Conservation (phyloP, 2,888 invertebrate species). For the Taenaris catops region DNA sequence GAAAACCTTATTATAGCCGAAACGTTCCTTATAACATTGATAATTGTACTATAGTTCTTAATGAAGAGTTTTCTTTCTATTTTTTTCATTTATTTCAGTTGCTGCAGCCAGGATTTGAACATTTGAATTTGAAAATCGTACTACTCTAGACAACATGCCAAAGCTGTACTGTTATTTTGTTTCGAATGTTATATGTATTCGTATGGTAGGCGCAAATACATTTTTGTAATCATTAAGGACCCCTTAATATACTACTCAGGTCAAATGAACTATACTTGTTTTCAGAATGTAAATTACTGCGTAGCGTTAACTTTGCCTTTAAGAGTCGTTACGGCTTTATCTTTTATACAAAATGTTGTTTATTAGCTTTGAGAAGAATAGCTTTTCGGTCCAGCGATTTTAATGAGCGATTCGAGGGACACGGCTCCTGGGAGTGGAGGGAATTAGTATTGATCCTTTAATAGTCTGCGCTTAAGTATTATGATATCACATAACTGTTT, state of each 20-base stretch:
- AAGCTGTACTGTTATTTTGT: too few species aligned
- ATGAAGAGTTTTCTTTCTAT: too few species aligned
- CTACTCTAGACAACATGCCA: too few species aligned
- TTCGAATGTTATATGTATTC: too few species aligned
- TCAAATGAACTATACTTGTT: conserved; percentile 8
- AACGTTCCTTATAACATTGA: too few species aligned
- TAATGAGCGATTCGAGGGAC: conserved; percentile 21
- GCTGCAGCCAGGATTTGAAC: too few species aligned
- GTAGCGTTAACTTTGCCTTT: conserved; percentile 7
- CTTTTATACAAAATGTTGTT: conserved; percentile 18
- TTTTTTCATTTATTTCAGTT: too few species aligned
- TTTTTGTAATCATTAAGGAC: too few species aligned
- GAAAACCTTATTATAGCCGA: too few species aligned
- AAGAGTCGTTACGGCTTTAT: conserved; percentile 11
- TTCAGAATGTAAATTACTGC: conserved; percentile 8
- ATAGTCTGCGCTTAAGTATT: conserved; percentile 3
- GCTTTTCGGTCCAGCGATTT: conserved; percentile 21
- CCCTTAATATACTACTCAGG: conserved; percentile 1
- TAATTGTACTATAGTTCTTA: too few species aligned
- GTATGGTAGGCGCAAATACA: too few species aligned
- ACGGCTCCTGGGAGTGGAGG: conserved; percentile 16
- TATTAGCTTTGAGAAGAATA: conserved; percentile 22
- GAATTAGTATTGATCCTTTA: conserved; percentile 21
- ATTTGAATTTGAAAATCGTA: too few species aligned
- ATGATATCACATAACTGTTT: background rate